These are phyloP conservation scores for Ginglymostoma cirratum DNA, from an alignment of 2,113 vertebrate species.

Conservation along the genomic window DNA sequence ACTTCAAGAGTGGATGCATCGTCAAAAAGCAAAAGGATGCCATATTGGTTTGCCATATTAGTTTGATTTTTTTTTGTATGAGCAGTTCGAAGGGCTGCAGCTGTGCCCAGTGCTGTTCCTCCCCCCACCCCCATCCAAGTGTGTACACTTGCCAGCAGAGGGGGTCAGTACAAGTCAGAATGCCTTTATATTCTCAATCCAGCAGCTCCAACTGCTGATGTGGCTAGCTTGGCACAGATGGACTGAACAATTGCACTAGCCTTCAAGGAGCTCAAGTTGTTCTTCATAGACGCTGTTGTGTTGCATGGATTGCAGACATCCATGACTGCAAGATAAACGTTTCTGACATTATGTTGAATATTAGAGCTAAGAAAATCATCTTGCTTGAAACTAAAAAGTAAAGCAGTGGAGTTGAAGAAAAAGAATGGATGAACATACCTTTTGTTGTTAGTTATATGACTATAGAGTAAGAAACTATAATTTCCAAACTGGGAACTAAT, in stretches of 20 bases:
- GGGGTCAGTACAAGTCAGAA: neutral
- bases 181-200: neutral
- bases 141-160: neutral
- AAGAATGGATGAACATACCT: neutral
- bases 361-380: neutral
- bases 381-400: neutral
- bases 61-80: neutral
- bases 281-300: neutral
- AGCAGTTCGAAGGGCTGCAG: neutral
- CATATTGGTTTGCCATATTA: neutral
- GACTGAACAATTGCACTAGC: neutral
- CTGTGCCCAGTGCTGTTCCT: neutral
- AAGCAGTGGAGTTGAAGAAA: neutral
- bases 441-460: neutral
- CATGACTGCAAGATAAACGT: neutral
- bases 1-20: neutral
- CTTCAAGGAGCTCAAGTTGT: neutral
- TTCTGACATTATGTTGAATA: neutral
- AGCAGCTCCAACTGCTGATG: neutral
- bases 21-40: neutral
- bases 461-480: neutral
- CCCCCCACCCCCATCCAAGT: neutral
- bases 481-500: neutral
- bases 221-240: neutral
- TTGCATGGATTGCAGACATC: neutral